Evolutionary conservation across 2,888 invertebrate species (phyloP), one percentile per base, ranked within the genome.

Genomic region (Hartigia nigra): DNA sequence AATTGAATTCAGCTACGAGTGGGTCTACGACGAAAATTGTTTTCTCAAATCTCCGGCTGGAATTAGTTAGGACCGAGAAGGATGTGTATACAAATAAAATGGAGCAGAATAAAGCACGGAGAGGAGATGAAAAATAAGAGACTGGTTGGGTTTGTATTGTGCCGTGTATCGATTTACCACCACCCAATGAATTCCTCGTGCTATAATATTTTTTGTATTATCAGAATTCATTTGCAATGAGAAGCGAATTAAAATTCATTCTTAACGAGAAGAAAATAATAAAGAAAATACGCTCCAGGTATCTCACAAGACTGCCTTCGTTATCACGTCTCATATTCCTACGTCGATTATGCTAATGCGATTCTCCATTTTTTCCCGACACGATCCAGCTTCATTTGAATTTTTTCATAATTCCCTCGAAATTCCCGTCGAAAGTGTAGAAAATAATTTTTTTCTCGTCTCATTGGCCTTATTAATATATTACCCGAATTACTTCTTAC

Each of bases 1-100:
- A 87, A 88, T 88, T 88, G 87, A 85, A 88, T 87, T 86, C 86
- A 82, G 81, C 86, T 83, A 70, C 70, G 70, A 32, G 70, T 32
- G 70, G 14, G 70, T 12, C 70, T 12, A 4, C 31, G 70, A 32
- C 70, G 31, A 72, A 72, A 72, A 31, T 72, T 72, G 72, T 34
- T 72, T 72, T 72, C 72, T 72, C 72, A 32, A 55, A 55, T 55
- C 55, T 55, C 55, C 55, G 55, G 55, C 23, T 55, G 55, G 23
- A 55, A 23, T 55, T 55, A 55, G 55, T 2, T 23, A 9, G 55
- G 23, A 55, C 55, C 9, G 55, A 55, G 55, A 23, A 55, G 23
- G 55, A 55, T 23, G 55, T 9, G 55, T 23, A 23, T 5, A 23
- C 9, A 9, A 23, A 55, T 23, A 55, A 23, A 55, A 23, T 23